Base-by-base conservation (phyloP, 2,888 invertebrate species). In the Acanthoscelides obtectus region DNA sequence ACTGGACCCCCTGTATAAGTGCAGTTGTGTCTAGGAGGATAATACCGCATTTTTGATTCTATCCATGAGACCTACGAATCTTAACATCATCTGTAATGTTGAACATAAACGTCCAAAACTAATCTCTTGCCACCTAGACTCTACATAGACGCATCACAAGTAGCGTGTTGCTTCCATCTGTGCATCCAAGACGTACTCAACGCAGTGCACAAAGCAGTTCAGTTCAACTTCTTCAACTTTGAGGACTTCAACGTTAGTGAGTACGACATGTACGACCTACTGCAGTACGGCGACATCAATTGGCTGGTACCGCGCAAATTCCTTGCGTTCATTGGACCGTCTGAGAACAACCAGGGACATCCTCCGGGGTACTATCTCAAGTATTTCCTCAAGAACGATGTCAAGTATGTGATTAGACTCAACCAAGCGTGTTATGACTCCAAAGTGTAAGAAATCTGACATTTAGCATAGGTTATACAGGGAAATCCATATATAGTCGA, bases 241-340 rank as follows among this genome's bases (percentile, higher is more conserved):
- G 88, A 91, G 73, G 93, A 93, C 83, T 97, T 97, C 83, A 92
- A 96, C 85, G 88, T 91, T 20, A 89, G 90, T 63, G 96, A 96
- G 83, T 97, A 96, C 83, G 94, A 95, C 80, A 89, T 89, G 82
- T 92, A 93, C 80, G 92, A 93, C 86, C 91, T 92, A 86, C 90
- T 95, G 76, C 91, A 93, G 84, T 92, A 94, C 81, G 96, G 96
- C 5, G 96, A 96, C 84, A 87, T 97, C 75, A 96, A 95, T 85
- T 97, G 96, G 97, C 90, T 96, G 77, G 86, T 96, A 66, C 96
- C 96, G 22, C 89, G 92, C 84, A 92, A 92, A 83, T 94, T 95
- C 81, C 84, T 97, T 68, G 96, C 96, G 22, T 96, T 97, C 81
- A 92, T 95, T 82, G 96, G 96, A 5, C 97, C 97, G 8, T 88